Evolutionary conservation across 2,113 vertebrate genomes (phyloP), one percentile per base, ranked within the genome.

Genomic region (Tachuris rubrigastra): DNA sequence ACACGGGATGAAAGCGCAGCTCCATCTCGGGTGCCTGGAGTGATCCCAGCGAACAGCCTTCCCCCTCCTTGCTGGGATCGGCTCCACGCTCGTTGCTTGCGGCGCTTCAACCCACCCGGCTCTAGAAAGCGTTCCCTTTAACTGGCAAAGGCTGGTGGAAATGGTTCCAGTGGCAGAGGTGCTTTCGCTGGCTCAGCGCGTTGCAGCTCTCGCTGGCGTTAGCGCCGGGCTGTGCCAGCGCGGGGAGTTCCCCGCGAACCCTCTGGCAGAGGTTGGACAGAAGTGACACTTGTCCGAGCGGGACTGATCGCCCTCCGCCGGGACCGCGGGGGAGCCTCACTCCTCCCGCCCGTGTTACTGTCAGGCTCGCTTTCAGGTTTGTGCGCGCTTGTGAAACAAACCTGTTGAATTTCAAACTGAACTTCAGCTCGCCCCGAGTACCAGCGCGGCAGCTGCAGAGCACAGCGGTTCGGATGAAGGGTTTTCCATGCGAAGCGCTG

Each of bases 1-100:
- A 2, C 2, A 6, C 0, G 5, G 37, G 30, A 1, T 6, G 39
- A 5, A 5, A 6, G 3, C 5, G 3, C 0, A 5, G 63, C 41
- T 46, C n/a, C 12, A 0, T 3, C 9, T 31, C 2, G 2, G 49
- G 9, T 5, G 20, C 44, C 65, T 1, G 0, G 25, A 6, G 47
- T 20, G 1, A 0, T 6, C 28, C 30, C 0, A 4, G 8, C 0
- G 44, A 4, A 2, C 22, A 0, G 9, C 14, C 9, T 4, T 13
- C 20, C 25, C 44, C 6, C 1, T 1, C n/a, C 19, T 18, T 8
- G 67, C 62, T 5, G 41, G 9, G 5, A 3, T 6, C 4, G 5
- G 42, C n/a, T 14, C 31, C 22, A 0, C 8, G 3, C 42, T 3
- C 17, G 1, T n/a, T 3, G 46, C 52, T 9, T 1, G 0, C 23